Evolutionary conservation across 2,113 vertebrate species (phyloP).

Genomic region (Nestor notabilis): DNA sequence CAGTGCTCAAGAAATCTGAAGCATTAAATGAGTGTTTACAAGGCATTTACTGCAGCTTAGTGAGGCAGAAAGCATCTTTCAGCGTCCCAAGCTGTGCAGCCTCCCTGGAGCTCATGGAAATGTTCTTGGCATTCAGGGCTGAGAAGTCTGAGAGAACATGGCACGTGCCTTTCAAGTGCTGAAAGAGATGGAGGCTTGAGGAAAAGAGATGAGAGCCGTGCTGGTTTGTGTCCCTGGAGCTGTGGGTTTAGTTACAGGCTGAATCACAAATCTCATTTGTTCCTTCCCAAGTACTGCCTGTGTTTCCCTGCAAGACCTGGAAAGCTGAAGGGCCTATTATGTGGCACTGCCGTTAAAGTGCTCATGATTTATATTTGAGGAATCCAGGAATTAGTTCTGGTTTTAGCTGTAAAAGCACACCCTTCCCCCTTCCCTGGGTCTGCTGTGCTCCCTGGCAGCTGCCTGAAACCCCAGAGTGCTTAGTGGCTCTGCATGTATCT

Average conservation of each 20-base stretch:
- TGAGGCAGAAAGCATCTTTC: neutral
- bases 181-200: neutral
- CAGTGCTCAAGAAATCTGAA: constrained; percentile 14
- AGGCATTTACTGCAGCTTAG: neutral
- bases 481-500: constrained; percentile 25
- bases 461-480: constrained; percentile 3
- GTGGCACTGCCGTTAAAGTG: neutral
- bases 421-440: constrained; percentile 36
- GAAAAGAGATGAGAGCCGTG: neutral
- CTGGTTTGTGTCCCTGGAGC: neutral
- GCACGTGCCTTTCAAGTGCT: neutral
- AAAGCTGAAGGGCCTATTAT: constrained; percentile 32
- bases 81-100: neutral
- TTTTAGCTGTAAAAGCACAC: neutral
- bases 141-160: neutral
- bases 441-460: constrained; percentile 39
- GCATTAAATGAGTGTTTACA: constrained; percentile 19
- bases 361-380: constrained; percentile 50
- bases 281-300: neutral
- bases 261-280: constrained; percentile 1
- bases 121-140: neutral
- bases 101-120: neutral
- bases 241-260: neutral
- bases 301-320: neutral
- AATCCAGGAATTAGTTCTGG: constrained; percentile 47